These are phyloP conservation scores for Melanotaenia pygmaea DNA, from an alignment of 2,797 vertebrate species.

Conservation along the genomic window DNA sequence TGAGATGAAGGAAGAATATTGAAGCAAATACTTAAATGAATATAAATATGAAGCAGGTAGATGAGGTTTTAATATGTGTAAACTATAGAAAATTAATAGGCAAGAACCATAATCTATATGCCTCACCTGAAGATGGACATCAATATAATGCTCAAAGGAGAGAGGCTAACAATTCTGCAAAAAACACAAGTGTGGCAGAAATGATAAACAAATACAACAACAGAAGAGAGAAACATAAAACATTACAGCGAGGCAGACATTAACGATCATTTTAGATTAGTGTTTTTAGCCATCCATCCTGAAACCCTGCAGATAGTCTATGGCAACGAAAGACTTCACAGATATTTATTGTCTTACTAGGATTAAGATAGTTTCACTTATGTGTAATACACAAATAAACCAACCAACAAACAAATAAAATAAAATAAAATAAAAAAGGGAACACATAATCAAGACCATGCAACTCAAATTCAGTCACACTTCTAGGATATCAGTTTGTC, in stretches of 20 bases:
- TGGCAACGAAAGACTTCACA: neutral
- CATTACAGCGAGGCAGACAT: neutral
- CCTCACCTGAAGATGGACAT: constrained; percentile 79
- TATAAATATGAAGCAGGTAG: neutral
- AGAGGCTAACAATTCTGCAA: constrained; percentile 84
- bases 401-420: no score
- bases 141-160: constrained; percentile 40
- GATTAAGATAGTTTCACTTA: neutral
- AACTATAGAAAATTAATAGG: no score
- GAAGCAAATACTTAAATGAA: neutral
- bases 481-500: no score
- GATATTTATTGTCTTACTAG: neutral
- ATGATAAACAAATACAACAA: constrained; percentile 19
- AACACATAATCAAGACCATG: no score
- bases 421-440: no score
- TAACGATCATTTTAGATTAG: neutral
- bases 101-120: neutral
- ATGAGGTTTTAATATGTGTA: neutral
- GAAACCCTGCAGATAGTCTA: neutral
- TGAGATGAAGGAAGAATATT: constrained; percentile 33
- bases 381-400: no score
- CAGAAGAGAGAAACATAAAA: neutral
- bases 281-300: neutral
- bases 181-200: constrained; percentile 3
- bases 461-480: no score